A percentile compares a stretch with the other conserved stretches of the same genome.
Conservation (phyloP, 1,140 invertebrate species). For the Aphaenogaster rudis region DNA sequence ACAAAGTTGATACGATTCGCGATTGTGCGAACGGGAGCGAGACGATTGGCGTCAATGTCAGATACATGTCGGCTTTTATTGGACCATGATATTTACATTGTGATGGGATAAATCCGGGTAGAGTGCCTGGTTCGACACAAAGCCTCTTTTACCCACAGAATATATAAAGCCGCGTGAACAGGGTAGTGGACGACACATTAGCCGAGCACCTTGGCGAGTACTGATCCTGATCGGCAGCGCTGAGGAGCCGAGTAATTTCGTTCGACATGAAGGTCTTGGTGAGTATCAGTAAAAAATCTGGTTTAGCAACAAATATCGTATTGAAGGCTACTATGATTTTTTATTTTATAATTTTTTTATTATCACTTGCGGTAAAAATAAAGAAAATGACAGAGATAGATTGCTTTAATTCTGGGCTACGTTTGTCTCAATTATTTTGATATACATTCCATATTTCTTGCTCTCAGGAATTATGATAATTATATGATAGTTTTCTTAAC, state of each 20-base stretch:
- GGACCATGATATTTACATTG: slow-evolving; percentile 56
- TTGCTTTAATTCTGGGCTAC: background rate
- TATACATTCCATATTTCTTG: background rate
- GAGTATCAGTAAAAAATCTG: slow-evolving; percentile 56
- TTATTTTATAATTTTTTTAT: background rate
- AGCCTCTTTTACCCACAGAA: slow-evolving; percentile 62
- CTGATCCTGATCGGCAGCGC: slow-evolving; percentile 76
- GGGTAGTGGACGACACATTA: slow-evolving; percentile 65
- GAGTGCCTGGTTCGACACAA: slow-evolving; percentile 38
- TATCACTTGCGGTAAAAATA: background rate
- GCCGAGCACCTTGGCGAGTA: slow-evolving; percentile 78
- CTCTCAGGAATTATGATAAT: background rate
- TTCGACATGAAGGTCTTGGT: slow-evolving; percentile 75
- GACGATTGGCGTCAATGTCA: slow-evolving; percentile 75
- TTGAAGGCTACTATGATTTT: background rate
- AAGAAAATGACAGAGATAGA: background rate
- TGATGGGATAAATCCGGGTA: slow-evolving; percentile 51
- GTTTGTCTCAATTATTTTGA: background rate
- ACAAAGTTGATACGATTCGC: background rate
- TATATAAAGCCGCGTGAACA: slow-evolving; percentile 73
- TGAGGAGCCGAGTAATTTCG: slow-evolving; percentile 65
- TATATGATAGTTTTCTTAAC: background rate
- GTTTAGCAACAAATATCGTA: background rate
- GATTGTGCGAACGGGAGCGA: slow-evolving; percentile 20
- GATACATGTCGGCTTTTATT: slow-evolving; percentile 67